These are phyloP conservation scores for Incurvaria masculella DNA, from an alignment of 2,888 invertebrate species.

Conservation along the genomic window DNA sequence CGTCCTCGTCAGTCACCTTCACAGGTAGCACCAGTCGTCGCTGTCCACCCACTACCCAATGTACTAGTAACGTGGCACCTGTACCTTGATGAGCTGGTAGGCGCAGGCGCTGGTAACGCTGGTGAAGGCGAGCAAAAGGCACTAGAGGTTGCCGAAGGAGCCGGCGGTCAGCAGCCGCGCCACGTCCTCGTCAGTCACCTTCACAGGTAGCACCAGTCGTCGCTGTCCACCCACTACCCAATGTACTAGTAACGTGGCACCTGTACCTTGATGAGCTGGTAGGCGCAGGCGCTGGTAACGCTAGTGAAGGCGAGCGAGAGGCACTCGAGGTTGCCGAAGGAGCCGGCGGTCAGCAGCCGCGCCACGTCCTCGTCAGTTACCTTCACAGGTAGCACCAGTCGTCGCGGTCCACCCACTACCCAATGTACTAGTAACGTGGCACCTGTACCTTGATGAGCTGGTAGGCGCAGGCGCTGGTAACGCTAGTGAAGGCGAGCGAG, in stretches of 20 bases:
- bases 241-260: no score
- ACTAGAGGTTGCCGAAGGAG: slow-evolving; percentile 77
- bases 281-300: slow-evolving; percentile 77
- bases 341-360: slow-evolving; percentile 67
- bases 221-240: slow-evolving; percentile 78
- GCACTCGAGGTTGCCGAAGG: slow-evolving; percentile 78
- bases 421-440: no score
- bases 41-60: slow-evolving; percentile 80
- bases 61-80: no score
- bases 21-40: slow-evolving; percentile 71
- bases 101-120: slow-evolving; percentile 80
- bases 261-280: slow-evolving; percentile 72
- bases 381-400: slow-evolving; percentile 71
- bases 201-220: slow-evolving; percentile 70
- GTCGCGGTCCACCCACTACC: slow-evolving; percentile 77
- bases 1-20: slow-evolving; percentile 74
- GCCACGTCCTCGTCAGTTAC: slow-evolving; percentile 77
- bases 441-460: slow-evolving; percentile 73
- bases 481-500: slow-evolving; percentile 78
- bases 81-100: slow-evolving; percentile 71
- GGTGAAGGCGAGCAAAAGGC: slow-evolving; percentile 77
- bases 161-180: slow-evolving; percentile 68
- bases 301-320: slow-evolving; percentile 79
- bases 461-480: slow-evolving; percentile 76
- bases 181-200: slow-evolving; percentile 76